phyloP scores from a whole-genome alignment of 2,888 invertebrate species.

The Anorthoa munda region DNA sequence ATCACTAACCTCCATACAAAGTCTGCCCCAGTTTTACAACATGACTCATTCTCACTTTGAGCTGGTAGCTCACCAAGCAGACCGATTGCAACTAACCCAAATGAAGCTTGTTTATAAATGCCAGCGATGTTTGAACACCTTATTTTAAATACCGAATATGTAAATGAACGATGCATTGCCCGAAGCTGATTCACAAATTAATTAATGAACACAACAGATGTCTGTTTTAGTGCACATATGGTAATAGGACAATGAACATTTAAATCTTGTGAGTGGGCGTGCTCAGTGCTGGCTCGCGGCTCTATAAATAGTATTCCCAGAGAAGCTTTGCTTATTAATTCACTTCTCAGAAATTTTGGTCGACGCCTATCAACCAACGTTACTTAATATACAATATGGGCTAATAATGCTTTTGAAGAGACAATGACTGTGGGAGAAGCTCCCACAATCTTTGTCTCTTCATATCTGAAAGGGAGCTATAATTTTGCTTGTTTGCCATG shows the following conservation, averaged over 20 bases:
- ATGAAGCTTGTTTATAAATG: conserved; percentile 43
- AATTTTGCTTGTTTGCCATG: conserved; percentile 49
- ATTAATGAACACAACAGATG: conserved; percentile 49
- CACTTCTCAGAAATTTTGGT: conserved; percentile 62
- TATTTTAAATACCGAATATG: conserved; percentile 25
- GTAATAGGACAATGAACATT: conserved; percentile 55
- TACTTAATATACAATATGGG: conserved; percentile 34
- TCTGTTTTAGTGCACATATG: conserved; percentile 53
- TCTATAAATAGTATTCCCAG: conserved; percentile 71
- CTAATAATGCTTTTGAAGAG: conserved; percentile 23
- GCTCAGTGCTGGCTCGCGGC: conserved; percentile 38
- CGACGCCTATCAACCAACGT: conserved; percentile 47
- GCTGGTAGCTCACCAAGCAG: conserved; percentile 21
- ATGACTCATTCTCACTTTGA: conserved; percentile 50
- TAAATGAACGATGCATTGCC: conserved; percentile 39
- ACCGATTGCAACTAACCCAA: conserved; percentile 11
- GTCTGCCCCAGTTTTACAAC: conserved; percentile 50
- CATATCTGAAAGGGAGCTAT: conserved; percentile 27
- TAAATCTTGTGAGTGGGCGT: conserved; percentile 40
- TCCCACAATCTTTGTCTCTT: no score
- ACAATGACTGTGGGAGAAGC: conserved; percentile 43
- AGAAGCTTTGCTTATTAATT: conserved; percentile 70
- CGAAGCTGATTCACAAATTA: conserved; percentile 46
- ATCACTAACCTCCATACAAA: conserved; percentile 58
- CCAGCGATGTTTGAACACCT: conserved; percentile 20